Base-by-base conservation (phyloP, 2,113 vertebrate species). In the Naja naja region DNA sequence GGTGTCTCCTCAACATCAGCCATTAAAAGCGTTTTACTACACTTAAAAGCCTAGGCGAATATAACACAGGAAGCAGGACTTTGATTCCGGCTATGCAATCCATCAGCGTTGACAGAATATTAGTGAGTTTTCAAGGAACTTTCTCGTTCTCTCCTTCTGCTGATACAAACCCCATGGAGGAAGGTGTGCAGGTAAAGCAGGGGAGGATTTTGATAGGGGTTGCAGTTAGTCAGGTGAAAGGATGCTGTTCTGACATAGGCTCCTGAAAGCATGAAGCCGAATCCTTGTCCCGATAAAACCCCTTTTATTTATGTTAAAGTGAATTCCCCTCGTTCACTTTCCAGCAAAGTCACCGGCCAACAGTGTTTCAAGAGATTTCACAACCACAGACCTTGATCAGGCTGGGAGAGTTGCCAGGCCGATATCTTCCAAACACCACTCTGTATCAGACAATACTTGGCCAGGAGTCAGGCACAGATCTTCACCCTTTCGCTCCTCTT, bases 1-100 rank as follows among this genome's bases (percentile, higher is more conserved):
- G 97, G 96, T 97, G 96, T 93, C 90, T 94, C 93, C 93, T 90
- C 87, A 96, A 89, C 74, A 87, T 3, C 93, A 97, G 96, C 96
- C 93, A 87, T 96, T 96, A 95, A 96, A 81, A 81, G 90, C 87
- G 92, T 87, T 94, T 94, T 96, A 96, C 54, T 22, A 55, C 64
- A 94, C 60, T 95, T 94, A 94, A 96, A 60, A 93, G 91, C 96
- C 92, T 69, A 69, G 93, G 91, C 87, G 58, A 88, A 91, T 97
- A 94, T 95, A 96, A 95, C 3, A 88, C 91, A 58, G 23, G 47
- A 89, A 95, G 91, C 34, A 85, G 45, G 49, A 23, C n/a, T 54
- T 95, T 91, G 91, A 92, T 53, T 91, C 54, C 22, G 89, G 94
- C 90, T 94, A 60, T 95, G 91, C 89, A 92, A 97, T 97, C 96